These are phyloP conservation scores for Barnardius zonarius DNA, from an alignment of 2,113 vertebrate species.

Conservation along the genomic window DNA sequence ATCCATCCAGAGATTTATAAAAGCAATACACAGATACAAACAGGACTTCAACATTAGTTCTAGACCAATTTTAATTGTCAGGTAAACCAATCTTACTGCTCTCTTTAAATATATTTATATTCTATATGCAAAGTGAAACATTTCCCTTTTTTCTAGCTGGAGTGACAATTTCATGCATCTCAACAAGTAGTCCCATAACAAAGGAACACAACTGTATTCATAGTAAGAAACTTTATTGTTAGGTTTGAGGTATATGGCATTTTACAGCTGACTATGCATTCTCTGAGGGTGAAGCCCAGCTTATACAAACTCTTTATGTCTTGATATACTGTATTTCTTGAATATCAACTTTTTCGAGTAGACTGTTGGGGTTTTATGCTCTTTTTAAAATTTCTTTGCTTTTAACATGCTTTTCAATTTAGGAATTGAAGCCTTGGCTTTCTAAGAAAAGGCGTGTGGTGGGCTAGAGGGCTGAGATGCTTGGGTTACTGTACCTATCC, in stretches of 20 bases:
- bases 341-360: not conserved
- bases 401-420: not conserved
- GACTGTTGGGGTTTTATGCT: not conserved
- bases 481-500: not conserved
- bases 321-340: not conserved
- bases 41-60: not conserved
- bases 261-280: not conserved
- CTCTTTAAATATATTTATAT: not conserved
- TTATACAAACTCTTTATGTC: not conserved
- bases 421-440: not conserved
- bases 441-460: not conserved
- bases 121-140: not conserved
- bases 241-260: not conserved
- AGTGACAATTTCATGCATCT: not conserved
- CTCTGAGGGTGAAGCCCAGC: not conserved
- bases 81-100: not conserved
- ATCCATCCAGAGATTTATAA: not conserved
- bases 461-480: not conserved
- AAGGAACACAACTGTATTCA: constrained; percentile 8
- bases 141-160: not conserved
- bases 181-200: not conserved
- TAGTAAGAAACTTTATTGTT: not conserved
- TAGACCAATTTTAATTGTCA: not conserved
- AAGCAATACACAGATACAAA: not conserved
- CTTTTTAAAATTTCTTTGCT: not conserved